A percentile compares a stretch with the other conserved stretches of the same genome.
Evolutionary conservation across 2,113 vertebrate genomes (phyloP).

Genomic region (Ifrita kowaldi): DNA sequence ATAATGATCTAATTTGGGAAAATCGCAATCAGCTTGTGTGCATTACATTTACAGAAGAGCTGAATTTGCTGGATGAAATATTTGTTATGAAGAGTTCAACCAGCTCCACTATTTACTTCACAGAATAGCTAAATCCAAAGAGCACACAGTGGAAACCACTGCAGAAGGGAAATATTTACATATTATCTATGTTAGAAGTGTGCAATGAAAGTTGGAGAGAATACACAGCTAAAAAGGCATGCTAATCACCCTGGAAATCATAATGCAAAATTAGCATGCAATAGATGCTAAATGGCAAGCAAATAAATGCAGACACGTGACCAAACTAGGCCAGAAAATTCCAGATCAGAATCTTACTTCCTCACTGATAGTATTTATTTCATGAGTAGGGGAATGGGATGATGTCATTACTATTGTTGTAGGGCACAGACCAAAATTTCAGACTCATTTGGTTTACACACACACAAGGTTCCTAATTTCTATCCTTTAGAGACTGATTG

Average conservation of each 20-base stretch:
- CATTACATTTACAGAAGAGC: constrained; percentile 34
- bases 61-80: constrained; percentile 47
- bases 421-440: neutral
- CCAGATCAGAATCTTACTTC: neutral
- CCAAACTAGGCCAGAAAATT: constrained; percentile 23
- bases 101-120: constrained; percentile 40
- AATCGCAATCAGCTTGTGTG: neutral
- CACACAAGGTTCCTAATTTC: neutral
- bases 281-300: neutral
- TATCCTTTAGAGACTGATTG: neutral
- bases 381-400: neutral
- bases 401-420: neutral
- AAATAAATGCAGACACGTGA: constrained; percentile 5
- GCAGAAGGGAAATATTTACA: constrained; percentile 54
- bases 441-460: neutral
- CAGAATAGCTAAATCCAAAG: constrained; percentile 46
- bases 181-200: constrained; percentile 39
- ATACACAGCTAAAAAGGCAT: constrained; percentile 17
- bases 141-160: constrained; percentile 35
- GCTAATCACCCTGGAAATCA: constrained; percentile 38
- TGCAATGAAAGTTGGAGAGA: constrained; percentile 15
- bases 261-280: constrained; percentile 33
- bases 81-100: constrained; percentile 36
- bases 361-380: neutral
- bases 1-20: constrained; percentile 58